Evolutionary conservation across 2,888 invertebrate species (phyloP), one percentile per base, ranked within the genome.

Genomic region (Cheilosia variabilis): DNA sequence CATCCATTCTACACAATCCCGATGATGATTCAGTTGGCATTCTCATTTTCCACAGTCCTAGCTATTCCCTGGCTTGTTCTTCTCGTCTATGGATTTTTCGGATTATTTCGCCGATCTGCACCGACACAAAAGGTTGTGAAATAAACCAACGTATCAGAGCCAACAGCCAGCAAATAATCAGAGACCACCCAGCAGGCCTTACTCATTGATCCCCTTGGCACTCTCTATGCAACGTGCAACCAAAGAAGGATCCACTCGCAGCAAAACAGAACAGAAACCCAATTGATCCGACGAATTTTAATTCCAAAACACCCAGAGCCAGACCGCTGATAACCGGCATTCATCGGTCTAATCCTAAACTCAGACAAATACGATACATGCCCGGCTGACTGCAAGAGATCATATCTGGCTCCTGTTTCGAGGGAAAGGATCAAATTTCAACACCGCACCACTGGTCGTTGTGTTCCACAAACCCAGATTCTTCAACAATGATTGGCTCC

Each of bases 371-470:
- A 13, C 37, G 77, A 66, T 65, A 65, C 82, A 53, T 17, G 53
- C 57, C 37, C 3, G 37, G 1, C 34, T 37, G 10, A 57, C 50
- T 31, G n/a, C 10, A 31, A 27, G 10, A 60, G 69, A 76, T 71
- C 75, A 76, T 69, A 69, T 57, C 58, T 50, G 45, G 83, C 78
- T 83, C 43, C 83, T 83, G 83, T 68, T 78, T 72, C 50, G 53
- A 53, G 22, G 63, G 68, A 78, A 83, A 83, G 63, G 72, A 83
- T 83, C 79, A 50, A 63, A 83, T 83, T 79, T 69, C 83, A 68
- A 62, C 37, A 57, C 24, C 52, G 17, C 31, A 10, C 13, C 27
- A 10, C 15, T 24, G 24, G 57, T 17, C 52, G 34, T 7, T 63
- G 52, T 82, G 78, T 68, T 41, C 72, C 66, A 83, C 13, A 79